A percentile compares a stretch with the other conserved stretches of the same genome.
These are phyloP conservation scores for Heliconius ismenius DNA, from an alignment of 2,888 invertebrate genomes.

Conservation along the genomic window DNA sequence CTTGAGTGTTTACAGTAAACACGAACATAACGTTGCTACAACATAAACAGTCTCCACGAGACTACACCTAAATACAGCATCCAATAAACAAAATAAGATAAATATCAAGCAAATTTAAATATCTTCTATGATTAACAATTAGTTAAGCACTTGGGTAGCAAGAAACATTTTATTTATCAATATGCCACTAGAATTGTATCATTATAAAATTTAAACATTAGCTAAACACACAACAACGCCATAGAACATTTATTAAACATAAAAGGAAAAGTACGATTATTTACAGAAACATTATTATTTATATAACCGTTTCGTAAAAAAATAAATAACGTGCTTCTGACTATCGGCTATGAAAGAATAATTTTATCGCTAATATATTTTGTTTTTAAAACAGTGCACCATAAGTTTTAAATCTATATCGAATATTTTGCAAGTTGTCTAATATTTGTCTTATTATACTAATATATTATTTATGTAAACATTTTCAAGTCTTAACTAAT, in stretches of 20 bases:
- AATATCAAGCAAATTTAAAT: constrained; percentile 81
- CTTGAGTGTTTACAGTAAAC: constrained; percentile 9
- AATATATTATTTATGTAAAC: constrained; percentile 57
- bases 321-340: constrained; percentile 53
- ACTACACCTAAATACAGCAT: constrained; percentile 49
- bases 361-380: constrained; percentile 57
- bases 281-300: constrained; percentile 64
- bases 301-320: constrained; percentile 61
- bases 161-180: constrained; percentile 61
- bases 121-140: constrained; percentile 63
- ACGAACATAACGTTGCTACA: constrained; percentile 12
- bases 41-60: constrained; percentile 56
- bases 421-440: constrained; percentile 60
- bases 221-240: constrained; percentile 69
- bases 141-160: constrained; percentile 79
- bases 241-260: constrained; percentile 62
- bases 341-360: constrained; percentile 57
- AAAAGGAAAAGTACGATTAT: constrained; percentile 60
- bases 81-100: constrained; percentile 50
- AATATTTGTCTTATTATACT: constrained; percentile 59
- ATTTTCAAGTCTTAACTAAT: constrained; percentile 51
- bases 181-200: constrained; percentile 72
- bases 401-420: constrained; percentile 68
- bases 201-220: constrained; percentile 55
- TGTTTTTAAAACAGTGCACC: constrained; percentile 76